Evolutionary conservation across 2,113 vertebrate genomes (phyloP).

Genomic region (Gadus chalcogrammus): DNA sequence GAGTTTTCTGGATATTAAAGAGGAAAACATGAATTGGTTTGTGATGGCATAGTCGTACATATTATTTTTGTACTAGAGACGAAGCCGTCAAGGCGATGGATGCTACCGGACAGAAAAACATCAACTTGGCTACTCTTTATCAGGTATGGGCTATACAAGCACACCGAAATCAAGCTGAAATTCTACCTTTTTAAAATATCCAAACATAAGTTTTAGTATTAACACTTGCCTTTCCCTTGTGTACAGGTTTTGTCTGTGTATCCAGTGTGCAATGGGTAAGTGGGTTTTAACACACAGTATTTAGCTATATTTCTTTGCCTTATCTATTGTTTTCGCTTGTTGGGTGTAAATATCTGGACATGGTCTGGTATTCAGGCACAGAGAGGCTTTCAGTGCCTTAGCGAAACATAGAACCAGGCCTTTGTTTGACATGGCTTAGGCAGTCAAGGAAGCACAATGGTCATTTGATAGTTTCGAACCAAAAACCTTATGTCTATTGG

Average conservation of each 20-base stretch:
- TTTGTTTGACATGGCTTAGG: slow-evolving; percentile 20
- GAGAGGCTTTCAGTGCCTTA: slow-evolving; percentile 5
- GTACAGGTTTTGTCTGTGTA: slow-evolving; percentile 64
- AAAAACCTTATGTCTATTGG: no score
- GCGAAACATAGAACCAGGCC: slow-evolving; percentile 19
- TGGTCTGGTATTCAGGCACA: slow-evolving; percentile 5
- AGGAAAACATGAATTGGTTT: no score
- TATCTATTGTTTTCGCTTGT: neutral
- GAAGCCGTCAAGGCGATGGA: slow-evolving; percentile 84
- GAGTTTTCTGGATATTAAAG: no score
- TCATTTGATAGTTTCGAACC: no score
- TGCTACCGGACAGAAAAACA: slow-evolving; percentile 78
- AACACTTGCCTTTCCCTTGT: no score
- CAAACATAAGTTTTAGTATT: neutral
- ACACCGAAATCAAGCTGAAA: neutral
- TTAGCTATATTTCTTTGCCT: neutral
- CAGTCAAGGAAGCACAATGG: no score
- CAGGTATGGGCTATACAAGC: slow-evolving; percentile 62
- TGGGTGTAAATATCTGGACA: neutral
- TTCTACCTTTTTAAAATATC: neutral
- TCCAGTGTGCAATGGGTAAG: slow-evolving; percentile 72
- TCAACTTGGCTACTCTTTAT: slow-evolving; percentile 79
- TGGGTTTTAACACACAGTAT: neutral
- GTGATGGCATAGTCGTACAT: neutral
- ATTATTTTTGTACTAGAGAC: slow-evolving; percentile 66